A percentile compares a stretch with the other conserved stretches of the same genome.
phyloP scores from a whole-genome alignment of 2,797 vertebrate genomes.

The Diglossa cyanea region DNA sequence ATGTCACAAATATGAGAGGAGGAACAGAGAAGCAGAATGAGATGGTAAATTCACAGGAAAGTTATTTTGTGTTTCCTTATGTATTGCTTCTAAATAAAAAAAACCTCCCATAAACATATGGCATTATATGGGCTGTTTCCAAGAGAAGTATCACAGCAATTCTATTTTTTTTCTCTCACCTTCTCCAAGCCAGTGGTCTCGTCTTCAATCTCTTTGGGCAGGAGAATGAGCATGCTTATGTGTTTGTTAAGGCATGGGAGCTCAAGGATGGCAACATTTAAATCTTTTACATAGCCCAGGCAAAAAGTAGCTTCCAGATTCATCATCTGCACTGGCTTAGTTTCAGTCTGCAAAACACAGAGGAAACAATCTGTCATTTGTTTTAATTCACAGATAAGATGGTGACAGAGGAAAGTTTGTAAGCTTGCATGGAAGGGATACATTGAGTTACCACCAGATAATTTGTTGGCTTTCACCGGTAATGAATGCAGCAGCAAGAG shows the following conservation, averaged over 20 bases:
- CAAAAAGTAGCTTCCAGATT: conserved; percentile 77
- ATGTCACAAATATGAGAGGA: not conserved
- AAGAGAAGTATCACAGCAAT: not conserved
- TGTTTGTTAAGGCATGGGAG: conserved; percentile 80
- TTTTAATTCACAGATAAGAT: not conserved
- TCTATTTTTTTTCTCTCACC: conserved; percentile 52
- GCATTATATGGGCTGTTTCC: not conserved
- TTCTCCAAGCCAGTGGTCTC: conserved; percentile 77
- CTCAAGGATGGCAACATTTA: conserved; percentile 76
- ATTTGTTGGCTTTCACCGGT: not conserved
- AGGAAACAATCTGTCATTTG: not conserved
- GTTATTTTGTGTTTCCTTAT: not conserved
- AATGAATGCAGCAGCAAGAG: not conserved
- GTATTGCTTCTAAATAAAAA: not conserved
- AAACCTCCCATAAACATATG: not conserved
- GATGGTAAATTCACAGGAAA: not conserved
- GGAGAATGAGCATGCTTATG: conserved; percentile 78
- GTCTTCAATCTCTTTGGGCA: conserved; percentile 77
- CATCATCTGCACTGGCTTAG: conserved; percentile 81
- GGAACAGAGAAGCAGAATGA: not conserved
- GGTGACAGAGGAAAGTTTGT: not conserved
- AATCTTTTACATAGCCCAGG: conserved; percentile 72
- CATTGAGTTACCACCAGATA: not conserved
- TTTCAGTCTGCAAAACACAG: conserved; percentile 71
- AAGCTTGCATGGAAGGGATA: not conserved